Evolutionary conservation across 2,888 invertebrate species (phyloP).

Genomic region (Limnephilus rhombicus): DNA sequence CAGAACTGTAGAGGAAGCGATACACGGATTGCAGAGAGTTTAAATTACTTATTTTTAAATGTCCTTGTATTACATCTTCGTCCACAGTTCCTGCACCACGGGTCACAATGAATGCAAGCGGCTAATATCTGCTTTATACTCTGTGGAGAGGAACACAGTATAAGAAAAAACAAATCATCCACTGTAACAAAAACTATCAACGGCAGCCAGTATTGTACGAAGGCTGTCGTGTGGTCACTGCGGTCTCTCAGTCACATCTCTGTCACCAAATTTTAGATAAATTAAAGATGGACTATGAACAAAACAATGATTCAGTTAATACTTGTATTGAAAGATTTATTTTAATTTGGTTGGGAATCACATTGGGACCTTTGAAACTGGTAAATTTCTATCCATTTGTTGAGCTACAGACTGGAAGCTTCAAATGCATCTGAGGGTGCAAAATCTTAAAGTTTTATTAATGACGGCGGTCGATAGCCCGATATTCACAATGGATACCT

Average conservation of each 20-base stretch:
- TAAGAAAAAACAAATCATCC: constrained; percentile 34
- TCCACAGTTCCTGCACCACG: neutral
- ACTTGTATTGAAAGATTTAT: neutral
- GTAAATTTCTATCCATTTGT: neutral
- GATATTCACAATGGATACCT: neutral
- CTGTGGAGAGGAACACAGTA: constrained; percentile 50
- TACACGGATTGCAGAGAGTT: neutral
- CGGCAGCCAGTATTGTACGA: neutral
- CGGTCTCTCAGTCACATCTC: neutral
- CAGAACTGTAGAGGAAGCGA: neutral
- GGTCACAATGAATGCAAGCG: constrained; percentile 48
- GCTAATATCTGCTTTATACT: constrained; percentile 56
- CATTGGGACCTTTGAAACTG: too few relatives aligned
- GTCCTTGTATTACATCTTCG: neutral
- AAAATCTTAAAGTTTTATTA: neutral
- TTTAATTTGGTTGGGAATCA: neutral
- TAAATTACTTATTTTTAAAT: neutral
- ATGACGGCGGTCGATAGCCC: neutral
- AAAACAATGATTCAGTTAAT: too few relatives aligned
- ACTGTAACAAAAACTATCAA: neutral
- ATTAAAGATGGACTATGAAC: neutral
- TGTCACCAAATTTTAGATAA: neutral
- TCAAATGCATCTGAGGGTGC: too few relatives aligned
- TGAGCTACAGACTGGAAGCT: too few relatives aligned
- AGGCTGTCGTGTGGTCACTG: neutral